Evolutionary conservation across 2,888 invertebrate species (phyloP).

Genomic region (Ganaspis brasiliensis): DNA sequence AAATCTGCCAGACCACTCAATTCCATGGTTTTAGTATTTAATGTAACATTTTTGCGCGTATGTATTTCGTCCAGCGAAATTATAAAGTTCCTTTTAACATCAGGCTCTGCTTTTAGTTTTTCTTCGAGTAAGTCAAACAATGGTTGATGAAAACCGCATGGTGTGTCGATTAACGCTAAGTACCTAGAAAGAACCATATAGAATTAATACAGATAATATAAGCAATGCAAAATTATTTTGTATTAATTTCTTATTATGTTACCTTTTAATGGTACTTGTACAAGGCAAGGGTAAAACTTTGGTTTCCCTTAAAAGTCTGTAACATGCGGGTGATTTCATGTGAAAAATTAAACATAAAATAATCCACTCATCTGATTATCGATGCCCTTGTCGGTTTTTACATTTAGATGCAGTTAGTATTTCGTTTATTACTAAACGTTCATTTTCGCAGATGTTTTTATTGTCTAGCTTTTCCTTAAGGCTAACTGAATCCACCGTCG

Average conservation of each 20-base stretch:
- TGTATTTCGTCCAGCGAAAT: constrained; percentile 39
- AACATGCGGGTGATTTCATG: background rate
- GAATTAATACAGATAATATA: background rate
- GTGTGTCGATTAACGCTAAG: constrained; percentile 74
- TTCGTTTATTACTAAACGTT: background rate
- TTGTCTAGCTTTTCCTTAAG: background rate
- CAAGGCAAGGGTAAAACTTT: background rate
- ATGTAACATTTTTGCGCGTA: constrained; percentile 85
- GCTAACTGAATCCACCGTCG: background rate
- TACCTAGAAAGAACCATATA: constrained; percentile 29
- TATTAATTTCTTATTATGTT: too few species aligned
- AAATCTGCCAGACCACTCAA: constrained; percentile 84
- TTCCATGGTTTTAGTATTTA: constrained; percentile 92
- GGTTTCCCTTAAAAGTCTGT: background rate
- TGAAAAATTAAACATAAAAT: background rate
- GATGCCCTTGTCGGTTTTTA: background rate
- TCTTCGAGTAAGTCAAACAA: constrained; percentile 88
- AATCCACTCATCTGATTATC: background rate
- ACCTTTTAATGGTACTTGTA: constrained; percentile 33
- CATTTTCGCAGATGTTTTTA: background rate
- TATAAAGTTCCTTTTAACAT: constrained; percentile 23
- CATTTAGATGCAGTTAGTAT: background rate
- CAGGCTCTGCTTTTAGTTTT: constrained; percentile 81
- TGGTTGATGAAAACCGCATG: constrained; percentile 87
- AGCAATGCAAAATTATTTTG: background rate